Percentiles rank a stretch among this genome's conserved stretches.
Conservation (phyloP, 2,797 vertebrate species). For the Eulemur rubriventer region DNA sequence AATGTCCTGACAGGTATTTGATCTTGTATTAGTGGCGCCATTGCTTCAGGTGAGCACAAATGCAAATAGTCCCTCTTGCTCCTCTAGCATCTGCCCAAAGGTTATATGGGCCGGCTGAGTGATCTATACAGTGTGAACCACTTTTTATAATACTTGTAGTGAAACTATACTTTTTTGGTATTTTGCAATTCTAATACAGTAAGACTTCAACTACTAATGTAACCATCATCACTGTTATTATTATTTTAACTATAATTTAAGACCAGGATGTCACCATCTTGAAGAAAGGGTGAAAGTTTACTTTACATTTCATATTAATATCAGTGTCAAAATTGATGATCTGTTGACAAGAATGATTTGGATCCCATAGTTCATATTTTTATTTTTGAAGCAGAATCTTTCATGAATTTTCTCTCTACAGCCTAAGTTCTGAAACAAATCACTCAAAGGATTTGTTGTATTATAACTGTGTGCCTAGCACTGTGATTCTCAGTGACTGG, state of each 20-base stretch:
- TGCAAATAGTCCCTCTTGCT: not conserved
- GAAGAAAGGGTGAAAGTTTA: not conserved
- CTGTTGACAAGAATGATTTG: not conserved
- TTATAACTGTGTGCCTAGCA: not conserved
- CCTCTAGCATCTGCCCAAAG: not conserved
- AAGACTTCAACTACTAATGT: not conserved
- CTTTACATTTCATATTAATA: not conserved
- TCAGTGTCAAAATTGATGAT: not conserved
- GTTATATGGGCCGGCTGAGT: not conserved
- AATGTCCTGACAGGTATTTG: not conserved
- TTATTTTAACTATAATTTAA: not conserved
- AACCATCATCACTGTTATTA: not conserved
- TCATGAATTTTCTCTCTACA: conserved; percentile 26
- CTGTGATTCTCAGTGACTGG: not conserved
- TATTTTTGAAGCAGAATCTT: not conserved
- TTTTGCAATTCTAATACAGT: not conserved
- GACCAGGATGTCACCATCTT: not conserved
- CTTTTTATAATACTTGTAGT: not conserved
- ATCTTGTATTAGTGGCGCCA: not conserved
- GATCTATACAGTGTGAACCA: not conserved
- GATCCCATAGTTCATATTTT: not conserved
- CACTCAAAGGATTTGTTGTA: not conserved
- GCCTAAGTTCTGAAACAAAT: not conserved
- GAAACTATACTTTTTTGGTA: not conserved
- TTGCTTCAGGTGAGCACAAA: not conserved